Evolutionary conservation across 2,797 vertebrate genomes (phyloP), one percentile per base, ranked within the genome.

Genomic region (Champsocephalus gunnari): DNA sequence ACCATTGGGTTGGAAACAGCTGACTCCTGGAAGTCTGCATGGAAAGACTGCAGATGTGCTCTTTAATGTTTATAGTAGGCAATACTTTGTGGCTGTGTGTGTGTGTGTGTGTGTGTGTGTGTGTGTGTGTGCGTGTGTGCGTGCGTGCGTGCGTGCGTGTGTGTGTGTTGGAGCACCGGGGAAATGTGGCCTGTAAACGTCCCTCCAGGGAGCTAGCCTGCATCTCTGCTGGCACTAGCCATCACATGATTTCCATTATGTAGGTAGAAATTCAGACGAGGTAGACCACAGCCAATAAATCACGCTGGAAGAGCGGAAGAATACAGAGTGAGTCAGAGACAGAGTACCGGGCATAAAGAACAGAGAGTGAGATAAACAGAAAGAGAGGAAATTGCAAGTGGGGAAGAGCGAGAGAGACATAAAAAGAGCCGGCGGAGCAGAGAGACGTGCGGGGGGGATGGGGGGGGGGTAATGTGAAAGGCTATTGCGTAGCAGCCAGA

Each of bases 211-310:
- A 82, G 44, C 68, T 72, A 65, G 86, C 75, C 85, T 83, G 83
- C 77, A 89, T 85, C 80, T 80, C 80, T 76, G 50, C 73, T 78
- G 72, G 73, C 73, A 79, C 68, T 75, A 71, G 66, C 78, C 80
- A 85, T 85, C 86, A 68, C 73, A 79, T 51, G 65, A 88, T 91
- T 89, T 92, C 85, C 89, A 89, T 90, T 90, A 90, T 88, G 82
- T 59, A 78, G 75, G 67, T 68, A 68, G 51, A 73, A 72, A 87
- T 88, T 84, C 77, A 80, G 62, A 87, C 81, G 79, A 90, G 73
- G 75, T 72, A 87, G 83, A 84, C 57, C 79, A 87, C 56, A 73
- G 75, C 81, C 80, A 87, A 90, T 92, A 91, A 92, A 92, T 93
- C 86, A 92, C 84, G 75, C 67, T 43, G 77, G 63, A 80, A 76